These are phyloP conservation scores for Phyllotreta cruciferae DNA, from an alignment of 2,888 invertebrate species.

Conservation along the genomic window DNA sequence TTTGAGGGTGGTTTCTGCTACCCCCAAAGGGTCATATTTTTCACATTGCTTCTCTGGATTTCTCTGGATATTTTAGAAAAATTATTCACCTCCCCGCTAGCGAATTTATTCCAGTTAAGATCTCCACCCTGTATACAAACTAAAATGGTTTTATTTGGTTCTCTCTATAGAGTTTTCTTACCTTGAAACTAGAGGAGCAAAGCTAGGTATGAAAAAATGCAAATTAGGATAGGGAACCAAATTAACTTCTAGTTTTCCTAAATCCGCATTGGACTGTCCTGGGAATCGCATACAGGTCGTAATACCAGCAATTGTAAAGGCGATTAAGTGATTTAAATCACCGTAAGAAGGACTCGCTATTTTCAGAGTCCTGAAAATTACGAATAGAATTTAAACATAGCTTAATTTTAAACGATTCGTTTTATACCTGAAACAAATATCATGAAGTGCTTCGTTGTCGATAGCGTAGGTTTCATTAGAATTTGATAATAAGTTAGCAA, in stretches of 20 bases:
- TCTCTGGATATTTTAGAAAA: too few species aligned
- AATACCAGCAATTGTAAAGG: constrained; percentile 66
- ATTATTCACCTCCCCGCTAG: too few species aligned
- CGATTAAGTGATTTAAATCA: constrained; percentile 64
- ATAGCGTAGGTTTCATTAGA: constrained; percentile 69
- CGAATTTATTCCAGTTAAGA: too few species aligned
- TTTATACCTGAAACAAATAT: constrained; percentile 63
- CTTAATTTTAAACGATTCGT: too few species aligned
- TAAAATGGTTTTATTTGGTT: too few species aligned
- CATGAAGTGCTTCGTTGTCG: constrained; percentile 70
- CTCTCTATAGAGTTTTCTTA: too few species aligned
- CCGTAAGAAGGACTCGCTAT: constrained; percentile 68
- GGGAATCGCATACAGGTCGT: constrained; percentile 73
- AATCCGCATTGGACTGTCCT: constrained; percentile 73
- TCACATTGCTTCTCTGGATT: too few species aligned
- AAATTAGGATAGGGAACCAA: constrained; percentile 72
- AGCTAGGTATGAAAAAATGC: constrained; percentile 72
- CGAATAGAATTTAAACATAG: neutral
- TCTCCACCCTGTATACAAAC: too few species aligned
- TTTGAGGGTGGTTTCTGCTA: too few species aligned
- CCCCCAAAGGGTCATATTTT: too few species aligned
- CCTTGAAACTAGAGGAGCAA: constrained; percentile 68
- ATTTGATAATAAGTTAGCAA: constrained; percentile 66
- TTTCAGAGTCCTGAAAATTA: constrained; percentile 62
- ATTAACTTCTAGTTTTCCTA: constrained; percentile 69